phyloP scores from a whole-genome alignment of 37 sponge, comb jelly and placozoan genomes.

The Cliona cf. orientalis region DNA sequence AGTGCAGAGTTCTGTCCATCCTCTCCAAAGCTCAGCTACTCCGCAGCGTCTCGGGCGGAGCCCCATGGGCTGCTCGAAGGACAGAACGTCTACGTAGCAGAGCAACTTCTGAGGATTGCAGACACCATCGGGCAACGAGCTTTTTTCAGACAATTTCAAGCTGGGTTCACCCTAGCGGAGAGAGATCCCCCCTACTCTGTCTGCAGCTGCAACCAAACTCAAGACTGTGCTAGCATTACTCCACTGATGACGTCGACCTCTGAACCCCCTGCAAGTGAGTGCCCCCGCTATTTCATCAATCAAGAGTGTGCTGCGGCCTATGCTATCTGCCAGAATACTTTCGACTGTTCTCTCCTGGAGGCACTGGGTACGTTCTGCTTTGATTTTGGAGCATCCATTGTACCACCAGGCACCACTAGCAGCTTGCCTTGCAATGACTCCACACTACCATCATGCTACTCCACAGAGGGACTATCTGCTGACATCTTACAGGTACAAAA shows the following conservation, averaged over 20 bases:
- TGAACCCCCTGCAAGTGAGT: conserved; percentile 4
- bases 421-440: too few relatives aligned
- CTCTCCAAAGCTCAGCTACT: conserved; percentile 40
- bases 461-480: too few relatives aligned
- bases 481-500: too few relatives aligned
- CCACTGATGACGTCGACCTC: not conserved
- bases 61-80: conserved; percentile 40
- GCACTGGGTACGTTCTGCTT: too few relatives aligned
- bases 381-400: too few relatives aligned
- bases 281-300: not conserved
- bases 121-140: not conserved
- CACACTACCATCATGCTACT: too few relatives aligned
- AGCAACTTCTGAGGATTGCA: conserved; percentile 46
- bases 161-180: conserved; percentile 35
- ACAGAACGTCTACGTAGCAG: conserved; percentile 51
- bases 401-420: too few relatives aligned
- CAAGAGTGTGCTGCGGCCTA: too few relatives aligned
- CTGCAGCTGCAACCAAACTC: conserved; percentile 34
- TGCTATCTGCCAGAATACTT: too few relatives aligned
- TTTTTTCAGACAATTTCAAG: conserved; percentile 49
- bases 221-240: too few relatives aligned
- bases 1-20: conserved; percentile 50
- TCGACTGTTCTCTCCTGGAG: too few relatives aligned
- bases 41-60: too few relatives aligned
- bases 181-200: conserved; percentile 32